phyloP scores from a whole-genome alignment of 2,888 invertebrate genomes.

The Apotomis capreana region DNA sequence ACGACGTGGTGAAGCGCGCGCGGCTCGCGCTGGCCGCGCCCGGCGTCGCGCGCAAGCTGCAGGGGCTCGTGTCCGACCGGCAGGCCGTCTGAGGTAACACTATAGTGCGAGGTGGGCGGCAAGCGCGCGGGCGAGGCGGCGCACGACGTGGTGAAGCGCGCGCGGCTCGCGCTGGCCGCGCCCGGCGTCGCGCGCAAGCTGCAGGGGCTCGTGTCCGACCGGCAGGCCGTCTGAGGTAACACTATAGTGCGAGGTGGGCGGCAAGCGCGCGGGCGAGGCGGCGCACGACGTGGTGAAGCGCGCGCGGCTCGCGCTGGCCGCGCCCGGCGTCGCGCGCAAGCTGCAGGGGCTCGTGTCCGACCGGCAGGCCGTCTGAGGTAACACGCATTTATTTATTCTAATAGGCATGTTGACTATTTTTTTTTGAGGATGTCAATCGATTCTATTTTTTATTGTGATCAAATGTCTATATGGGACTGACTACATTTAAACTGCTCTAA shows the following conservation, averaged over 20 bases:
- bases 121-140: slow-evolving; percentile 46
- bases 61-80: slow-evolving; percentile 84
- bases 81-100: slow-evolving; percentile 78
- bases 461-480: no score
- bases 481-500: no score
- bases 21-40: slow-evolving; percentile 62
- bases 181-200: slow-evolving; percentile 83
- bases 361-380: slow-evolving; percentile 73
- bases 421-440: no score
- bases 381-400: no score
- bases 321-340: slow-evolving; percentile 81
- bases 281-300: slow-evolving; percentile 64
- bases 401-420: no score
- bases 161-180: slow-evolving; percentile 61
- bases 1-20: slow-evolving; percentile 66
- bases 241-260: slow-evolving; percentile 81
- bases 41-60: slow-evolving; percentile 83
- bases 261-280: slow-evolving; percentile 47
- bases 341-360: slow-evolving; percentile 85
- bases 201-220: slow-evolving; percentile 84
- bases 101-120: slow-evolving; percentile 79
- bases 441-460: no score
- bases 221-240: slow-evolving; percentile 80
- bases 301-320: slow-evolving; percentile 60
- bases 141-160: slow-evolving; percentile 64